Evolutionary conservation across 2,113 vertebrate species (phyloP).

Genomic region (Rhagologus leucostigma): DNA sequence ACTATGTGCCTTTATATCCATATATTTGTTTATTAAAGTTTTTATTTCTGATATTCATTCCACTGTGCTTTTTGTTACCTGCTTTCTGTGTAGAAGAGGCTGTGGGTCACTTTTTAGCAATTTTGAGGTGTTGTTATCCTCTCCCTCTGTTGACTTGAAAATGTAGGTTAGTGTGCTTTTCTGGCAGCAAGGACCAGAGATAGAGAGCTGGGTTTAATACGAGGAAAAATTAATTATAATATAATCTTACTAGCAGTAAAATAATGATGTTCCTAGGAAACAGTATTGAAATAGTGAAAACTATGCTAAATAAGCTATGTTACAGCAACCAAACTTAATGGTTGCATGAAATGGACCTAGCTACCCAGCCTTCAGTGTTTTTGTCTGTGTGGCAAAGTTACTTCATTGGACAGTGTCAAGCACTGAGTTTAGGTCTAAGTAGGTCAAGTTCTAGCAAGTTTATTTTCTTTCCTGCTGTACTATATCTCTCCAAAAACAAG

Average conservation of each 20-base stretch:
- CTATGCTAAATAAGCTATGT: not conserved
- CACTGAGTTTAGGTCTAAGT: not conserved
- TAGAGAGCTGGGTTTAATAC: not conserved
- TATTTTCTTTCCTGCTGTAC: not conserved
- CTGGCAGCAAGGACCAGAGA: not conserved
- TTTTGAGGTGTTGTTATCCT: not conserved
- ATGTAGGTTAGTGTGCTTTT: not conserved
- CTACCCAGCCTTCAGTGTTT: not conserved
- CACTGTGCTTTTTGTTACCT: not conserved
- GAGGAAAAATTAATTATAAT: not conserved
- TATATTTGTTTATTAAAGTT: not conserved
- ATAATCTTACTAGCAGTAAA: not conserved
- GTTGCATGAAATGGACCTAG: not conserved
- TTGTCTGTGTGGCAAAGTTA: not conserved
- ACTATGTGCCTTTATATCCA: accelerated
- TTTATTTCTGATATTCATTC: not conserved
- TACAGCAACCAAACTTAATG: not conserved
- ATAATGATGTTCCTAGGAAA: not conserved
- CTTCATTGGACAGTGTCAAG: not conserved
- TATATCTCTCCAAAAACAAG: not conserved
- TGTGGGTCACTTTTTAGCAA: not conserved
- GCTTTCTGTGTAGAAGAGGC: not conserved
- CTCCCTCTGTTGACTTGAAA: not conserved
- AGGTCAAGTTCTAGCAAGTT: not conserved
- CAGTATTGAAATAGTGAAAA: not conserved